phyloP scores from a whole-genome alignment of 1,140 invertebrate genomes.

The Sitodiplosis mosellana region DNA sequence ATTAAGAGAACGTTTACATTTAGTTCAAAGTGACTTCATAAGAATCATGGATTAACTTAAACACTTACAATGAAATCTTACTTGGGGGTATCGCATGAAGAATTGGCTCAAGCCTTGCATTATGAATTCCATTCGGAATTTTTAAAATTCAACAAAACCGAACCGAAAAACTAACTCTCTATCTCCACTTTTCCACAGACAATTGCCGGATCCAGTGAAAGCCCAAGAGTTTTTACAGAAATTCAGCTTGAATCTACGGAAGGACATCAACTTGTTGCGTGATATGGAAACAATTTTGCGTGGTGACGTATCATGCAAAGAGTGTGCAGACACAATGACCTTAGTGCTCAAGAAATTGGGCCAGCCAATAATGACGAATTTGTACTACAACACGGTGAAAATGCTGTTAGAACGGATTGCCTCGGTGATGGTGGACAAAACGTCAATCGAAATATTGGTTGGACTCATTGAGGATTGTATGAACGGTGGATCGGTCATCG shows the following conservation, averaged over 20 bases:
- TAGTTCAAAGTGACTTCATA: too few species aligned
- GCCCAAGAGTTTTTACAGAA: constrained; percentile 81
- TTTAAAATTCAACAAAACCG: too few species aligned
- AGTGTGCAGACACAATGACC: constrained; percentile 61
- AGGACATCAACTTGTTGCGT: constrained; percentile 55
- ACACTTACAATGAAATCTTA: too few species aligned
- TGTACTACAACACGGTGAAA: constrained; percentile 91
- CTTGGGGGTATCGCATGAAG: too few species aligned
- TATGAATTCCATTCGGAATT: too few species aligned
- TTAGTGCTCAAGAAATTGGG: constrained; percentile 78
- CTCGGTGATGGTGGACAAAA: constrained; percentile 86
- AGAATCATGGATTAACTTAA: too few species aligned
- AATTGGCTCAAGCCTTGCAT: too few species aligned
- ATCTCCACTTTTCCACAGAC: constrained; percentile 9
- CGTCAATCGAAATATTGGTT: constrained; percentile 56
- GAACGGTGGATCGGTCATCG: constrained; percentile 19
- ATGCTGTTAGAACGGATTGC: constrained; percentile 84
- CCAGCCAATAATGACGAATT: constrained; percentile 80
- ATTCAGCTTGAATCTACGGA: constrained; percentile 64
- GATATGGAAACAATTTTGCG: constrained; percentile 74
- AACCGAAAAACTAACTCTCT: background rate
- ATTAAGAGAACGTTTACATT: too few species aligned
- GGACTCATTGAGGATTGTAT: constrained; percentile 24
- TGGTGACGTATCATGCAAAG: constrained; percentile 74
- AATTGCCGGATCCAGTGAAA: constrained; percentile 81